Conservation (phyloP, 2,888 invertebrate species). For the Stenolophus ochropezus region DNA sequence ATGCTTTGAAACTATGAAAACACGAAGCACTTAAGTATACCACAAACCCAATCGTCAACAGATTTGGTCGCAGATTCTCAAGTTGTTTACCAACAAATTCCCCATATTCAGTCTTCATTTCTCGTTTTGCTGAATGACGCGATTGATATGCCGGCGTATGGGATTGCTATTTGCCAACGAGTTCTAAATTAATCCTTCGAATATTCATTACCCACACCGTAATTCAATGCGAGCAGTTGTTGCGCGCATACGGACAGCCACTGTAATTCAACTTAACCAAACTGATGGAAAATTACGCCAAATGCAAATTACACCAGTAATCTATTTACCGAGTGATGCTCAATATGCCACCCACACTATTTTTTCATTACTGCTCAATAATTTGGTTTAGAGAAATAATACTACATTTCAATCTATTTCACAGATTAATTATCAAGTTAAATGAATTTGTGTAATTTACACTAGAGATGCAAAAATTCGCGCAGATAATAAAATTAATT, state of each 20-base stretch:
- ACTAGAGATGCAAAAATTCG: background rate
- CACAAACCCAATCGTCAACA: no score
- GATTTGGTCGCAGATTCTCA: background rate
- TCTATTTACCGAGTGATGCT: slow-evolving; percentile 11
- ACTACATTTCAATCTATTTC: background rate
- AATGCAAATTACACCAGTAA: slow-evolving; percentile 43
- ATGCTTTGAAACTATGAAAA: no score
- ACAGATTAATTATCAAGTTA: background rate
- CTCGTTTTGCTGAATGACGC: slow-evolving; percentile 3
- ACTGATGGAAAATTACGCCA: slow-evolving; percentile 50
- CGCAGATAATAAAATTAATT: background rate
- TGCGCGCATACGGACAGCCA: slow-evolving; percentile 27
- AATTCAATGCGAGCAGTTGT: slow-evolving; percentile 42
- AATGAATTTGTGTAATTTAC: slow-evolving; percentile 3
- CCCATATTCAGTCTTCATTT: background rate
- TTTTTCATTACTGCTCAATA: background rate
- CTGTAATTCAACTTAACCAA: slow-evolving; percentile 46
- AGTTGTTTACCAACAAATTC: background rate
- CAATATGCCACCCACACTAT: slow-evolving; percentile 11
- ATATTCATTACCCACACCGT: slow-evolving; percentile 45
- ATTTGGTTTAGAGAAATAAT: background rate
- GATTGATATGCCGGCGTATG: slow-evolving; percentile 5
- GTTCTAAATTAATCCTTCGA: slow-evolving; percentile 44
- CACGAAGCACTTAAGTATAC: no score
- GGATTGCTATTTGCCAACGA: slow-evolving; percentile 19